A percentile compares a stretch with the other conserved stretches of the same genome.
phyloP scores from a whole-genome alignment of 2,797 vertebrate species.

The Chelon labrosus region DNA sequence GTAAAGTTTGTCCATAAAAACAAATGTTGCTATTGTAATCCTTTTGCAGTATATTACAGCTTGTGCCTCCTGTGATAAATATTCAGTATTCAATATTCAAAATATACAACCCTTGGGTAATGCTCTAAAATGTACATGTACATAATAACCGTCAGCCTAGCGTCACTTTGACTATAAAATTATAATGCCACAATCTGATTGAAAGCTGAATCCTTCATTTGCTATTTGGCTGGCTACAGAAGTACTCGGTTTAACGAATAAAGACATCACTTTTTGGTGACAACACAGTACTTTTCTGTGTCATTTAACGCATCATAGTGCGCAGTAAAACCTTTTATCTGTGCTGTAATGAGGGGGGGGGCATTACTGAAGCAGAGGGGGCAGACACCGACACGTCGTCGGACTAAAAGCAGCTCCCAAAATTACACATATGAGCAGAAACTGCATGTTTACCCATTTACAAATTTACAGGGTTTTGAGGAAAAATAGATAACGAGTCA shows the following conservation, averaged over 20 bases:
- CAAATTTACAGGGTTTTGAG: too few relatives aligned
- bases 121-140: background rate
- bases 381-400: too few relatives aligned
- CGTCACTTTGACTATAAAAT: background rate
- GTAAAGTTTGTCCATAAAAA: conserved; percentile 35
- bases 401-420: too few relatives aligned
- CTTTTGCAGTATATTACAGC: background rate
- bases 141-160: background rate
- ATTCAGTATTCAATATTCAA: too few relatives aligned
- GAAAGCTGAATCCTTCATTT: too few relatives aligned
- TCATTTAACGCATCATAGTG: background rate
- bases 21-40: background rate
- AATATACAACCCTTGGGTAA: background rate
- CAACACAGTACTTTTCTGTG: background rate
- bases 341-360: background rate
- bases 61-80: background rate
- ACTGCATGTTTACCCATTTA: too few relatives aligned
- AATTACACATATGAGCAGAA: too few relatives aligned
- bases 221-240: too few relatives aligned
- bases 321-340: background rate
- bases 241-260: too few relatives aligned
- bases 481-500: too few relatives aligned
- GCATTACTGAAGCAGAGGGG: background rate
- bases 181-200: too few relatives aligned
- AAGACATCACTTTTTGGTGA: too few relatives aligned